Conservation (phyloP, 2,888 invertebrate species). For the Coleophora flavipennella region DNA sequence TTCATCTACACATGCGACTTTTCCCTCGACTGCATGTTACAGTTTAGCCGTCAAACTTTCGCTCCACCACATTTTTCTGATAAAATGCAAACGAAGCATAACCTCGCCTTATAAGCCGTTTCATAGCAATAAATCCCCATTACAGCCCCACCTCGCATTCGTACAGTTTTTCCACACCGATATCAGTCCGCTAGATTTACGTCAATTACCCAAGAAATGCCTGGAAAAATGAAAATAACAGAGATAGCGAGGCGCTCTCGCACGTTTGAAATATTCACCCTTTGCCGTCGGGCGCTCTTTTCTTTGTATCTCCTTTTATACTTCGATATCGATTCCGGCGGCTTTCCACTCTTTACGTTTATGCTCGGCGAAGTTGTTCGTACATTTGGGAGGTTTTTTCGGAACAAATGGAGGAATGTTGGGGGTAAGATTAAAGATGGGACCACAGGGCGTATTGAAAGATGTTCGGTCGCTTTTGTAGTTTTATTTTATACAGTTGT, state of each 20-base stretch:
- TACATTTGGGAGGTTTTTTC: conserved; percentile 1
- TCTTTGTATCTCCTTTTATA: conserved; percentile 31
- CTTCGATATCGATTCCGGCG: conserved; percentile 22
- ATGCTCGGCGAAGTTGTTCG: conserved; percentile 1
- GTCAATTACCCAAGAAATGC: conserved; percentile 28
- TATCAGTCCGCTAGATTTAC: conserved; percentile 25
- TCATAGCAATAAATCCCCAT: not conserved
- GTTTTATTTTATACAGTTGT: too few relatives aligned
- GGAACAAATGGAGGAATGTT: not conserved
- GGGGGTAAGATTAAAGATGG: not conserved
- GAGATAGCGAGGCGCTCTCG: conserved; percentile 7
- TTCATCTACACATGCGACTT: too few relatives aligned
- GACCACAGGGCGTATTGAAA: not conserved
- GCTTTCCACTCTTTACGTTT: conserved; percentile 16
- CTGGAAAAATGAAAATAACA: conserved; percentile 17
- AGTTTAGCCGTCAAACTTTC: too few relatives aligned
- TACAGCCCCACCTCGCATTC: too few relatives aligned
- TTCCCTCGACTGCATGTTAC: too few relatives aligned
- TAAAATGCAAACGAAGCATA: too few relatives aligned
- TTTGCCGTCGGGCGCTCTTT: conserved; percentile 29
- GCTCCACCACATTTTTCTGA: too few relatives aligned
- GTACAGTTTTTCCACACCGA: not conserved
- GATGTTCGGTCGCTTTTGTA: too few relatives aligned
- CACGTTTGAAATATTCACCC: conserved; percentile 37
- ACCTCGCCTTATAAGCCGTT: not conserved